Conservation (phyloP, 1,140 invertebrate species). For the Phocides pigmalion region DNA sequence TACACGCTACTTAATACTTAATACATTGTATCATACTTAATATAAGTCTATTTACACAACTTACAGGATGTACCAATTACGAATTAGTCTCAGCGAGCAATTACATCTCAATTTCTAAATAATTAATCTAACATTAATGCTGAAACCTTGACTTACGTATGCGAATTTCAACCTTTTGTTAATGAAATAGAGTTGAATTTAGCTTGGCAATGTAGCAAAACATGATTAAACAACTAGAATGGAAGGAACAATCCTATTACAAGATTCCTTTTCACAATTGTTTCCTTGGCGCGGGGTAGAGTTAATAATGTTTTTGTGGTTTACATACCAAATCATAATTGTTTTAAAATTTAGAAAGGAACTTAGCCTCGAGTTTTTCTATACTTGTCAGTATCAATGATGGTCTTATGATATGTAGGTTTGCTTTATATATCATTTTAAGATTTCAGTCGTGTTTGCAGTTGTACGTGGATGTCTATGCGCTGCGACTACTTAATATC, state of each 20-base stretch:
- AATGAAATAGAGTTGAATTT: background rate
- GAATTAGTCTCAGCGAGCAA: slow-evolving; percentile 11
- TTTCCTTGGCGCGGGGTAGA: slow-evolving; percentile 20
- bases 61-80: background rate
- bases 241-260: slow-evolving; percentile 30
- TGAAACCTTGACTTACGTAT: background rate
- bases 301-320: slow-evolving; percentile 19
- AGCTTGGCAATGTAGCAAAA: background rate
- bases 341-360: slow-evolving; percentile 4
- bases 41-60: slow-evolving; percentile 9
- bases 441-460: no score
- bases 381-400: no score
- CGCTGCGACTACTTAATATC: no score
- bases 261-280: slow-evolving; percentile 29
- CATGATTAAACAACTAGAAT: slow-evolving; percentile 21
- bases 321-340: slow-evolving; percentile 7
- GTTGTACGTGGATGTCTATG: no score
- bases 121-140: background rate
- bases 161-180: background rate
- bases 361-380: slow-evolving; percentile 9
- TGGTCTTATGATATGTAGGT: no score
- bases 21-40: no score
- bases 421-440: no score
- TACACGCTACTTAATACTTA: no score
- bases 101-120: slow-evolving; percentile 19